A percentile compares a stretch with the other conserved stretches of the same genome.
These are phyloP conservation scores for Ceramica pisi DNA, from an alignment of 2,888 invertebrate species.

Conservation along the genomic window DNA sequence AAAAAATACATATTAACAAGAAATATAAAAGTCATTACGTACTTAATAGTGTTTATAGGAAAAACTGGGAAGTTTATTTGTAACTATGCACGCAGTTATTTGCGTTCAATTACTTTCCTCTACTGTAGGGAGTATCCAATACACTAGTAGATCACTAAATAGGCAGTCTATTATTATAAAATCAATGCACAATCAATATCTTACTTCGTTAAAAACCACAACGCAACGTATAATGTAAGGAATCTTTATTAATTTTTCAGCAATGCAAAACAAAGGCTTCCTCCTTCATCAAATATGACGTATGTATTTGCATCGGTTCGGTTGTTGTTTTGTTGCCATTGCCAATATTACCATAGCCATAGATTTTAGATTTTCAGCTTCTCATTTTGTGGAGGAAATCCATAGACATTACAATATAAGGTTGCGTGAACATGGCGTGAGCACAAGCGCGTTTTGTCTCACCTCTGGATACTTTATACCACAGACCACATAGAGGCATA, in stretches of 20 bases:
- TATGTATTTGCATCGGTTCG: slow-evolving; percentile 38
- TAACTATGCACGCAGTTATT: slow-evolving; percentile 43
- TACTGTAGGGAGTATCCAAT: slow-evolving; percentile 16
- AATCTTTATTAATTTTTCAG: slow-evolving; percentile 37
- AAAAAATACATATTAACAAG: neutral
- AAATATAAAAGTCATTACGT: slow-evolving; percentile 31
- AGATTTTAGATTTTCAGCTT: neutral
- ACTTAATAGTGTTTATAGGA: slow-evolving; percentile 34
- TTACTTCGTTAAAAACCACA: slow-evolving; percentile 52
- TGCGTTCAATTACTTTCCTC: slow-evolving; percentile 34
- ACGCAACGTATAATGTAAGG: slow-evolving; percentile 33
- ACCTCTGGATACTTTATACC: neutral
- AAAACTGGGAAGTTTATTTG: slow-evolving; percentile 40
- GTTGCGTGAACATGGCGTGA: neutral
- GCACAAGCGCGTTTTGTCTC: no score
- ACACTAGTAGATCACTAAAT: slow-evolving; percentile 21
- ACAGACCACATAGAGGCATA: no score
- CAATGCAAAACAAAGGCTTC: slow-evolving; percentile 68
- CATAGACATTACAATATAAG: neutral
- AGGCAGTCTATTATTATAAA: slow-evolving; percentile 6
- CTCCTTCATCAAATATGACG: slow-evolving; percentile 61
- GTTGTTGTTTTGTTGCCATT: slow-evolving; percentile 29
- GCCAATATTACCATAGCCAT: neutral
- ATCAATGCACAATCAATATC: slow-evolving; percentile 33
- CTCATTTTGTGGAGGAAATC: neutral